Evolutionary conservation across 1,140 invertebrate species (phyloP), one percentile per base, ranked within the genome.

Genomic region (Bombus difficillimus): DNA sequence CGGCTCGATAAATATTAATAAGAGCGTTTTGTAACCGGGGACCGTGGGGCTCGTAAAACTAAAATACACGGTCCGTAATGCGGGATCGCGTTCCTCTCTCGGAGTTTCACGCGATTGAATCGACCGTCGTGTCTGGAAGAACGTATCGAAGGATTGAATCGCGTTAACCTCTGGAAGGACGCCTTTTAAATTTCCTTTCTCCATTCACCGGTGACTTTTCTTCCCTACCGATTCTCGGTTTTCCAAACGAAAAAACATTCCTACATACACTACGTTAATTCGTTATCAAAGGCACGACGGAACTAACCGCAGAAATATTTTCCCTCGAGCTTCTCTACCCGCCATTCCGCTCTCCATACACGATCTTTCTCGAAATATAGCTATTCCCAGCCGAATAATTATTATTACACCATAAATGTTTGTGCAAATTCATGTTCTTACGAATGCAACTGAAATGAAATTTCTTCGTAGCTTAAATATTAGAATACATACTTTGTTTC

Each of bases 1-100:
- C 28, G 10, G 43, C 28, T 41, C 37, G 79, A 81, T 81, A 73
- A 73, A 81, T 81, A 81, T 81, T 81, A 81, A 81, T 59, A 59
- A 72, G 37, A 59, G 47, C 37, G 32, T 73, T 81, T 73, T 10
- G 39, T 10, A 43, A n/a, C 28, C n/a, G 13, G 3, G 39, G 1
- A 25, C 13, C 3, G 39, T n/a, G 32, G 34, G 8, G 37, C 22
- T 71, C 25, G 71, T 6, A n/a, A 32, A 73, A 32, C 18, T 43
- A 43, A 73, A 73, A 43, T 22, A 72, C 6, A 9, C 25, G 43
- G 6, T 37, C 18, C n/a, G 68, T 69, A 69, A 69, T 13, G 34
- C 37, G 10, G 10, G 28, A 28, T 25, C 41, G 39, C n/a, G 41
- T 43, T 43, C 41, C 34, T n/a, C 39, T 41, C 41, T 72, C 10